Conservation (phyloP, 92 coral and sea anemone genomes). For the Desmophyllum pertusum region DNA sequence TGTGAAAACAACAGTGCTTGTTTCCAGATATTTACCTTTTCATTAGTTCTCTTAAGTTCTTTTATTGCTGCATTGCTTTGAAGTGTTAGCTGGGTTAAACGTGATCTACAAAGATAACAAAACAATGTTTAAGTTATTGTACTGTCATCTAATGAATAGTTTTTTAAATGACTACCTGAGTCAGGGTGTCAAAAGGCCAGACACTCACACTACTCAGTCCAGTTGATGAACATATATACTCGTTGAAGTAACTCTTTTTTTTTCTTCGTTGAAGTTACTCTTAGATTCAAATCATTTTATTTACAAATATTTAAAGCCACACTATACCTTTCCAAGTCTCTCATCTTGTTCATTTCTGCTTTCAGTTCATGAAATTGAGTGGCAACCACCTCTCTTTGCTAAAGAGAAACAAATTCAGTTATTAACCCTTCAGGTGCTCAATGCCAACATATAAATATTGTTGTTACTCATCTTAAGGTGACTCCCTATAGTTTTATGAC, state of each 20-base stretch:
- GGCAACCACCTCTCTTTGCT: conserved; percentile 99
- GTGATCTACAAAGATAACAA: conserved; percentile 63
- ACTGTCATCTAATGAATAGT: no score
- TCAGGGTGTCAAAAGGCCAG: not conserved
- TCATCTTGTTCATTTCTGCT: conserved; percentile 98
- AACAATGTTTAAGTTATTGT: not conserved
- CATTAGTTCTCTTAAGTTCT: conserved; percentile 76
- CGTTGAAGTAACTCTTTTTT: no score
- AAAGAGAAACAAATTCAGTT: not conserved
- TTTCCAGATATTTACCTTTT: conserved; percentile 64
- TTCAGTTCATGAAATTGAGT: conserved; percentile 96
- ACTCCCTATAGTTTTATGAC: no score
- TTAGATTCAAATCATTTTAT: no score
- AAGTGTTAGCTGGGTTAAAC: conserved; percentile 91
- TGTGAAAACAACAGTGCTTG: no score
- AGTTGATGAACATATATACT: no score
- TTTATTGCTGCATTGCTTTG: conserved; percentile 98
- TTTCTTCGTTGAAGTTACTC: no score
- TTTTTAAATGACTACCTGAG: not conserved
- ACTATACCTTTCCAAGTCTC: conserved; percentile 90
- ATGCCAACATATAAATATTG: not conserved
- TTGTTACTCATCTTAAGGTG: not conserved
- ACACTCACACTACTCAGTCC: no score
- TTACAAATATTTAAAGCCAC: not conserved
- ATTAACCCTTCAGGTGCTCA: not conserved